Base-by-base conservation (phyloP, 2,797 vertebrate genomes). In the Manis javanica region DNA sequence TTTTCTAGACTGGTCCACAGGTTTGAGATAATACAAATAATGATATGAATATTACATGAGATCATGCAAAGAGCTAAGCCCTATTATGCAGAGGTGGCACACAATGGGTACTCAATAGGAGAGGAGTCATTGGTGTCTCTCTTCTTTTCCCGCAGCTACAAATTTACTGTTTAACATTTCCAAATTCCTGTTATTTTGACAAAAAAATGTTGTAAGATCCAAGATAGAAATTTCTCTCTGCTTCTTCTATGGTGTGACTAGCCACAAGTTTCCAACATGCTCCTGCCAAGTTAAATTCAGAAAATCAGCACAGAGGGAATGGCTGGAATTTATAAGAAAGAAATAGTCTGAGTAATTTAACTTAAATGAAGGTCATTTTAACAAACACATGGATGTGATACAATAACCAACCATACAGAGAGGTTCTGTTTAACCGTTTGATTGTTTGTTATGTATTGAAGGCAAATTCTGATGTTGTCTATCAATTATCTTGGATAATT, bases 21-120 rank as follows among this genome's bases (percentile, higher is more conserved):
- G 39, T 53, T 86, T 87, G 75, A 66, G 55, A 29, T 15, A 55
- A 51, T 16, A 15, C 68, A 71, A 24, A 39, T 8, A 31, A 64
- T 11, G 5, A 31, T 24, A 23, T 14, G 61, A 74, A 13, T 34
- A 71, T 57, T 37, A 19, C 0, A 31, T 39, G 49, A 37, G 53
- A 66, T 2, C 5, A 5, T 1, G 1, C 3, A 34, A 63, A 85
- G 42, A 63, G 6, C 21, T 2, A 0, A 24, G 21, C 4, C 9
- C 2, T 9, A 18, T 9, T 6, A 1, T 23, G 26, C 15, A 29
- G 21, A 51, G 23, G 0, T 34, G 53, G 23, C 34, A 24, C 29
- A 68, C 5, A 23, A 18, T n/a, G 69, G 15, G 34, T 19, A 24
- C 46, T 75, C 46, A 21, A 6, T 15, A 29, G 51, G 19, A 10